Percentiles rank a stretch among this genome's conserved stretches.
Conservation (phyloP, 2,113 vertebrate species). For the Coryphaenoides rupestris region DNA sequence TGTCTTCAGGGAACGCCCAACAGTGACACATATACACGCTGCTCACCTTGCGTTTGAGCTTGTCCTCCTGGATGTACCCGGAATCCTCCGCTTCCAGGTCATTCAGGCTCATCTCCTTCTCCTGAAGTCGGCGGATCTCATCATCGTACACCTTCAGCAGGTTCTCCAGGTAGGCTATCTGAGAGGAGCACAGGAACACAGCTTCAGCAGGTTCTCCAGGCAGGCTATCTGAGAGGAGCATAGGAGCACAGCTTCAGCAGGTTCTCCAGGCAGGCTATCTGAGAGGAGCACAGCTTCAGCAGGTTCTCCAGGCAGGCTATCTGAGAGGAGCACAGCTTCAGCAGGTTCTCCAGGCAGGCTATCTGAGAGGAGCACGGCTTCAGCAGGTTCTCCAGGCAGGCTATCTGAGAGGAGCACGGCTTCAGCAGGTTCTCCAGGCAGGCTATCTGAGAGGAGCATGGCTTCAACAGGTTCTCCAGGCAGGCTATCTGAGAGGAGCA, state of each 20-base stretch:
- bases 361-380: too few relatives aligned
- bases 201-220: not conserved
- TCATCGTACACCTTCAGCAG: conserved; percentile 80
- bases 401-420: too few relatives aligned
- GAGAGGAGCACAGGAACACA: conserved; percentile 22
- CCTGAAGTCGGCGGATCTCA: conserved; percentile 83
- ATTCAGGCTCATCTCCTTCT: conserved; percentile 77
- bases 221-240: not conserved
- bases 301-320: not conserved
- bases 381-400: too few relatives aligned
- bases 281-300: too few relatives aligned
- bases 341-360: not conserved
- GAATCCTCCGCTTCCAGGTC: conserved; percentile 82
- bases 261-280: too few relatives aligned
- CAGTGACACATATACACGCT: too few relatives aligned
- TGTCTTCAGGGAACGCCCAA: too few relatives aligned
- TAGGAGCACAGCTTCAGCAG: not conserved
- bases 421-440: too few relatives aligned
- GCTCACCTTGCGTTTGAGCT: conserved; percentile 81
- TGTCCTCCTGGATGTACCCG: conserved; percentile 84
- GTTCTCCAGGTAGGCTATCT: conserved; percentile 86
- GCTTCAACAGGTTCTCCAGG: too few relatives aligned
- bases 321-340: not conserved
- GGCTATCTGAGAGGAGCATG: too few relatives aligned
- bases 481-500: too few relatives aligned